A percentile compares a stretch with the other conserved stretches of the same genome.
Conservation (phyloP, 2,888 invertebrate species). For the Chalcis sispes region DNA sequence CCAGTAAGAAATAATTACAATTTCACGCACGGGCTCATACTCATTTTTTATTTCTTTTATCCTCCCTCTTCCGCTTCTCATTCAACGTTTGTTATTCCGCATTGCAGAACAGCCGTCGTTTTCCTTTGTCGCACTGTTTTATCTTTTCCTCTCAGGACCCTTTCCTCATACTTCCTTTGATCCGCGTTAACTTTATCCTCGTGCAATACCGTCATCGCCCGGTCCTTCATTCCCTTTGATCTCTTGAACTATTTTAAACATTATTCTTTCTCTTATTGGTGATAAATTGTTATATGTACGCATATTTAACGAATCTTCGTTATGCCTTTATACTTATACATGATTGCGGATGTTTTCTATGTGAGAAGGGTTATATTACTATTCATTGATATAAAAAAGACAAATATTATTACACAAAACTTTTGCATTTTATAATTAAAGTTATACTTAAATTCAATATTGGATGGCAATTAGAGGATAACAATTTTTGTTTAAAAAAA, state of each 20-base stretch:
- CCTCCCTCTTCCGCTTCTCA: background rate
- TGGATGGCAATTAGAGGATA: no score
- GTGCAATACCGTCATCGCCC: background rate
- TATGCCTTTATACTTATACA: no score
- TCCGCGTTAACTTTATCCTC: no score
- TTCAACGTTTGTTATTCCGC: slow-evolving; percentile 12
- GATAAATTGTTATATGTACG: background rate
- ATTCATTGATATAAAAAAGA: no score
- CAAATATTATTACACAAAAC: no score
- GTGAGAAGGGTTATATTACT: no score
- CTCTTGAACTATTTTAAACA: slow-evolving; percentile 25
- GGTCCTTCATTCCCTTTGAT: slow-evolving; percentile 40
- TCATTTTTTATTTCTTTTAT: background rate
- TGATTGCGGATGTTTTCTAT: no score
- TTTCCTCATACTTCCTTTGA: slow-evolving; percentile 6
- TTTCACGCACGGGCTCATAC: slow-evolving; percentile 9
- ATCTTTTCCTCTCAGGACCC: background rate
- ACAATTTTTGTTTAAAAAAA: no score
- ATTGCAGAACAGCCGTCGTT: slow-evolving; percentile 4
- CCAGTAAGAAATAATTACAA: slow-evolving; percentile 13
- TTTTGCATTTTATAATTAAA: no score
- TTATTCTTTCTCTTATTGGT: slow-evolving; percentile 37
- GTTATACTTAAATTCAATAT: no score
- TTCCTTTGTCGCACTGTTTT: slow-evolving; percentile 16
- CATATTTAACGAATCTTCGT: no score